Base-by-base conservation (phyloP, 1,140 invertebrate species). In the Bursaphelenchus mucronatus region DNA sequence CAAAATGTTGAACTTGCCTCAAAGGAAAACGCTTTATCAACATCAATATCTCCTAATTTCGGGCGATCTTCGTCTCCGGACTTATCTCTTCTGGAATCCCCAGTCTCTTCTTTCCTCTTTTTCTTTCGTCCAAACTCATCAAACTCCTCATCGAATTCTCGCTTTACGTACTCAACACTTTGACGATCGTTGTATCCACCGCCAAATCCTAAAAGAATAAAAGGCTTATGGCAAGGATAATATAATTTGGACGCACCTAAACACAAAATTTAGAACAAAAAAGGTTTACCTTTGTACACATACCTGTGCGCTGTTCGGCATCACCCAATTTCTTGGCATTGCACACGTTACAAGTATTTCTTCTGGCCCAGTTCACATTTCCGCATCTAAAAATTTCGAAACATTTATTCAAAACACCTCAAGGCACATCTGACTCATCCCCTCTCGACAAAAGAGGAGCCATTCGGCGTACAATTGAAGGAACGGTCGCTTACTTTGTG, bases 311-410 rank as follows among this genome's bases (percentile, higher is more conserved):
- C 79, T 88, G 87, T 82, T 90, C 88, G 52, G 92, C 87, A 83
- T 94, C 92, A 3, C 90, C 90, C 82, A 92, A 91, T 83, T 97
- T 97, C 1, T 94, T 92, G 1, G 94, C 90, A 85, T 97, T 97
- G 83, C 96, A 99, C 86, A 98, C 91, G 82, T 99, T 99, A 82
- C 96, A 99, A 56, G 90, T 91, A 75, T 89, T 89, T 51, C 96
- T 86, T 64, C 95, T 86, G 11, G 94, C 94, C 96, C 96, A 99
- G 82, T 99, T 99, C 3, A 99, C 94, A 83, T 99, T 99, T 1
- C 92, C 94, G 85, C 95, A 99, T 73, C 87, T 88, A 62, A 39
- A 82, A 79, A 59, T 43, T 15, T 11, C 15, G 67, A 7, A 6
- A 97, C 93, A 83, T 97, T 97, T 0, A 30, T 30, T 91, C 92